phyloP scores from a whole-genome alignment of 2,797 vertebrate species.

The Diglossa cyanea region DNA sequence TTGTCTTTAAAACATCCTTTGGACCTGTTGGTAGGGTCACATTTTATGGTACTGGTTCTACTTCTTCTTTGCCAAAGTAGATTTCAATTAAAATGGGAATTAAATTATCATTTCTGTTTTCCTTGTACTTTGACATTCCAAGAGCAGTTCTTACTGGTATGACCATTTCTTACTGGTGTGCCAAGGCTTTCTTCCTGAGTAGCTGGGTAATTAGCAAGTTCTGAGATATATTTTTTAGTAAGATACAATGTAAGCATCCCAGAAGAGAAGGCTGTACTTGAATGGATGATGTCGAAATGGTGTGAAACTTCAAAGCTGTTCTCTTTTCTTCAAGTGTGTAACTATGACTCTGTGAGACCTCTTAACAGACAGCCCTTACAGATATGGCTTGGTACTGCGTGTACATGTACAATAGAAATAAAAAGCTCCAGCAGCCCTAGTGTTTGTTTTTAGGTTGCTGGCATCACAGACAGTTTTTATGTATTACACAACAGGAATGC shows the following conservation, averaged over 20 bases:
- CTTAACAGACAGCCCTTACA: background rate
- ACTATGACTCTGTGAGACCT: background rate
- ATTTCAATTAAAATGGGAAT: background rate
- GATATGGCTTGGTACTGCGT: background rate
- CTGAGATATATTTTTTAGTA: background rate
- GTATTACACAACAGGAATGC: background rate
- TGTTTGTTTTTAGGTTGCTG: background rate
- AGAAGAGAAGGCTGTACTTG: background rate
- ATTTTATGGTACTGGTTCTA: background rate
- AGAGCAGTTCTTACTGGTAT: background rate
- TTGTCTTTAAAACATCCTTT: background rate
- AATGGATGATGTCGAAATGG: background rate
- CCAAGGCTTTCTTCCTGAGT: background rate
- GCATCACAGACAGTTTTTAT: background rate
- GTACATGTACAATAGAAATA: background rate
- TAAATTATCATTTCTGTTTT: background rate
- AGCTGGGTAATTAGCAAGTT: background rate
- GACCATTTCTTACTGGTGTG: background rate
- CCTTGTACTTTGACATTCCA: background rate
- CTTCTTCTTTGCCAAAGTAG: background rate
- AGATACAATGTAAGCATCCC: background rate
- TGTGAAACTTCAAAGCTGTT: background rate
- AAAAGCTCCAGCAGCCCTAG: background rate
- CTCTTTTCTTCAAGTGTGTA: background rate
- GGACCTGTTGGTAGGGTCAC: background rate